Conservation (phyloP, 2,888 invertebrate species). For the Poecilus cupreus region DNA sequence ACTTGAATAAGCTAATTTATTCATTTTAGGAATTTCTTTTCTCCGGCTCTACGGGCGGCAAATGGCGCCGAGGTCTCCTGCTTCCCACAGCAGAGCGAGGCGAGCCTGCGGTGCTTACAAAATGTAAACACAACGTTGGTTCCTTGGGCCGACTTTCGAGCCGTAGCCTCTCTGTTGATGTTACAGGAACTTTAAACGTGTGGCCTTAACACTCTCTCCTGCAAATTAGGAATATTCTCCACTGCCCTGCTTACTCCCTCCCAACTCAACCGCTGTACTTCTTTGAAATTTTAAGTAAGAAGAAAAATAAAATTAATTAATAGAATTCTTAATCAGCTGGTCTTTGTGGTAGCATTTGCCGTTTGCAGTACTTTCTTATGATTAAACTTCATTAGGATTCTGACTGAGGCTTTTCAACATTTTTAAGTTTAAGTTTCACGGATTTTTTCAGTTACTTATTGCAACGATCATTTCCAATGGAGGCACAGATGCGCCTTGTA, state of each 20-base stretch:
- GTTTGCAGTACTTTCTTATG: too few relatives aligned
- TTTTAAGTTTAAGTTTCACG: too few relatives aligned
- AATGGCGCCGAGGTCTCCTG: constrained; percentile 8
- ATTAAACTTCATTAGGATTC: too few relatives aligned
- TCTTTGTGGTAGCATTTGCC: too few relatives aligned
- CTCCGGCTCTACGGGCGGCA: not conserved
- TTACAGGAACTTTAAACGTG: constrained; percentile 6
- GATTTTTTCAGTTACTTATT: too few relatives aligned
- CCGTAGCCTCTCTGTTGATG: not conserved
- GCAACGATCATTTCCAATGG: too few relatives aligned
- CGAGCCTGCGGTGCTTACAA: constrained; percentile 19
- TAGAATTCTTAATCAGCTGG: constrained; percentile 19
- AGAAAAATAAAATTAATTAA: not conserved
- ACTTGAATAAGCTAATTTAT: too few relatives aligned
- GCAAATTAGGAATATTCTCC: not conserved
- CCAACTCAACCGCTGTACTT: not conserved
- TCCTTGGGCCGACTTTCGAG: not conserved
- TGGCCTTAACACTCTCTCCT: not conserved
- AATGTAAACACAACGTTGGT: constrained; percentile 25
- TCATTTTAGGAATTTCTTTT: not conserved
- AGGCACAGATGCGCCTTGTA: too few relatives aligned
- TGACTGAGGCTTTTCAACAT: too few relatives aligned
- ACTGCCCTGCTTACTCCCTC: not conserved
- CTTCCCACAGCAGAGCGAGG: not conserved
- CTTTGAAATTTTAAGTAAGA: not conserved